A percentile compares a stretch with the other conserved stretches of the same genome.
Evolutionary conservation across 2,888 invertebrate species (phyloP).

Genomic region (Caenorhabditis wallacei): DNA sequence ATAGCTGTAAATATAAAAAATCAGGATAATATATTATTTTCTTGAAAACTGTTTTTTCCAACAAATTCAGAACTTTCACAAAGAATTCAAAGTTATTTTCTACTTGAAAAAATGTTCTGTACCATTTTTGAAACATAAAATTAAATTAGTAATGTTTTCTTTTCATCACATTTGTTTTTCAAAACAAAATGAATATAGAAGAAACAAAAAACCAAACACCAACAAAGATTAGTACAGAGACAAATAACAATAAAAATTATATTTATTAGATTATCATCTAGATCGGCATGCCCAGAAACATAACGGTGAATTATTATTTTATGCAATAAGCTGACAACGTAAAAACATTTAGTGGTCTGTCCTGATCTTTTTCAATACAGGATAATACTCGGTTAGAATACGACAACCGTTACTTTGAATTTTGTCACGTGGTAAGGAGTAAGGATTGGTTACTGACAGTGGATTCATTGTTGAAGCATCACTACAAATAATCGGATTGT

Average conservation of each 20-base stretch:
- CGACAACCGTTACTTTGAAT: conserved; percentile 22
- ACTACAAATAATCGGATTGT: conserved; percentile 44
- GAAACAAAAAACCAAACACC: conserved; percentile 5
- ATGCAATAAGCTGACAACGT: conserved; percentile 21
- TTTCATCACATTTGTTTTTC: too few species aligned
- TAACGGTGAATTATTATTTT: conserved; percentile 5
- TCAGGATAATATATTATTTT: neutral
- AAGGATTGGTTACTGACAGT: conserved; percentile 53
- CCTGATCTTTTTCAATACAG: conserved; percentile 52
- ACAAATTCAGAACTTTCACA: too few species aligned
- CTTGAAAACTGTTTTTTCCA: too few species aligned
- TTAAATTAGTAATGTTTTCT: too few species aligned
- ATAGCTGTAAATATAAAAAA: conserved; percentile 61
- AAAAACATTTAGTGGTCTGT: conserved; percentile 27
- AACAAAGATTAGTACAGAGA: neutral
- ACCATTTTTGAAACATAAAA: too few species aligned
- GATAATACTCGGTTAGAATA: conserved; percentile 49
- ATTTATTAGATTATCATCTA: conserved; percentile 44
- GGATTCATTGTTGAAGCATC: conserved; percentile 27
- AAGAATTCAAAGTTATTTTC: too few species aligned
- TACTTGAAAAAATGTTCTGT: too few species aligned
- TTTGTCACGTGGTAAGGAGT: conserved; percentile 15
- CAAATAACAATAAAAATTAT: neutral
- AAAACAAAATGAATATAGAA: too few species aligned
- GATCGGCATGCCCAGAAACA: conserved; percentile 42